Evolutionary conservation across 2,888 invertebrate species (phyloP), one percentile per base, ranked within the genome.

Genomic region (Aspidiotus rigidus): DNA sequence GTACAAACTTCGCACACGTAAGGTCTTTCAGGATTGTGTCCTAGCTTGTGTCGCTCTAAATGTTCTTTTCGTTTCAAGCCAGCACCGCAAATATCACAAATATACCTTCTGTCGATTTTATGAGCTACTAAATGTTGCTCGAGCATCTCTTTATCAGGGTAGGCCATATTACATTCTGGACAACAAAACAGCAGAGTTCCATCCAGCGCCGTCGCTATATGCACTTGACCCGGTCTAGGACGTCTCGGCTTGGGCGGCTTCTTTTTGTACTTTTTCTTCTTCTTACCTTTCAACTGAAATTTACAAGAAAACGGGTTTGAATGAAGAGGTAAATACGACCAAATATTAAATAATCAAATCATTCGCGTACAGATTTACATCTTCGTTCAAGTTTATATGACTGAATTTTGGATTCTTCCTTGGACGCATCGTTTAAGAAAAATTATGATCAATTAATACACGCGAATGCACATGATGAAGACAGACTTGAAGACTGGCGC

Each of bases 41-140:
- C 89, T 76, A 90, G 86, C 79, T 91, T 91, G 80, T 92, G 92
- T 13, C 92, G 83, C 7, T 90, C 91, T 74, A 92, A 79, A 77
- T 92, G 91, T 79, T 92, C 91, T 77, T 92, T 92, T 70, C 92
- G 84, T 77, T 92, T 92, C 11, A 92, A 79, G 0, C 91, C 91
- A 55, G 91, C 91, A 74, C 91, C 91, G 77, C 92, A 92, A 70
- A 92, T 90, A 79, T 92, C 91, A 78, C 92, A 92, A 71, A 76
- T 75, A 72, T 76, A 78, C 71, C 89, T 80, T 76, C 89, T 80
- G 77, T 89, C 90, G 71, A 89, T 88, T 80, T 89, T 89, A 77
- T 90, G 89, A 41, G 86, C 86, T 10, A 85, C 82, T 49, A 89
- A 80, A 74, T 75, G 75, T 76, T 86, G 83, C 76, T 90, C 89